Evolutionary conservation across 2,888 invertebrate species (phyloP).

Genomic region (Platycnemis pennipes): DNA sequence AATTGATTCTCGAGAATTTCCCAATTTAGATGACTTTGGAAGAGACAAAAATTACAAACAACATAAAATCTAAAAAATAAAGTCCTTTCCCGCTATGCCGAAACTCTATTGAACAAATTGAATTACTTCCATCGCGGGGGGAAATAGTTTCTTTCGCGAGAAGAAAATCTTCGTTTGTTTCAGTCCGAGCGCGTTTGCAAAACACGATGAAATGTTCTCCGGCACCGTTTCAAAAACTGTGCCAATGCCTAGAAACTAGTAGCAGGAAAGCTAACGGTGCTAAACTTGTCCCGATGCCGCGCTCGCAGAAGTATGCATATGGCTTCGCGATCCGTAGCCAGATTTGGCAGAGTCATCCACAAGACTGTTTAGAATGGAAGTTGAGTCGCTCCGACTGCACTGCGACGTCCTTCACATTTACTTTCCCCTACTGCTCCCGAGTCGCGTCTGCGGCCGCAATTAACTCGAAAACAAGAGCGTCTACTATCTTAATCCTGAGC

Average conservation of each 20-base stretch:
- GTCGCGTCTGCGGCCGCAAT: neutral
- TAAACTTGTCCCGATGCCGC: neutral
- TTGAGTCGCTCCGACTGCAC: neutral
- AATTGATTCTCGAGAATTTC: too few species aligned
- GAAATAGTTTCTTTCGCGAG: neutral
- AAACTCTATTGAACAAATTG: neutral
- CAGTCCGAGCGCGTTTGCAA: neutral
- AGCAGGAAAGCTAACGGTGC: slow-evolving; percentile 16
- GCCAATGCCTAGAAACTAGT: neutral
- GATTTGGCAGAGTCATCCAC: slow-evolving; percentile 25
- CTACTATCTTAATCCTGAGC: neutral
- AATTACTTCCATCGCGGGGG: neutral
- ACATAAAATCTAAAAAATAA: neutral
- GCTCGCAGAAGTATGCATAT: neutral
- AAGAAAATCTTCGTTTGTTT: neutral
- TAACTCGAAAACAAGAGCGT: neutral
- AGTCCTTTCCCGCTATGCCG: neutral
- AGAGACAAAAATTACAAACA: neutral
- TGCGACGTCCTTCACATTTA: slow-evolving; percentile 20
- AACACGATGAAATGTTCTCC: neutral
- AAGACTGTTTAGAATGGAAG: slow-evolving; percentile 45
- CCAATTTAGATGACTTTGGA: neutral
- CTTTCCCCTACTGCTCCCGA: neutral
- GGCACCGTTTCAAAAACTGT: neutral
- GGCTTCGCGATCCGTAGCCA: slow-evolving; percentile 22